Conservation (phyloP, 2,113 vertebrate species). For the Agapornis roseicollis region DNA sequence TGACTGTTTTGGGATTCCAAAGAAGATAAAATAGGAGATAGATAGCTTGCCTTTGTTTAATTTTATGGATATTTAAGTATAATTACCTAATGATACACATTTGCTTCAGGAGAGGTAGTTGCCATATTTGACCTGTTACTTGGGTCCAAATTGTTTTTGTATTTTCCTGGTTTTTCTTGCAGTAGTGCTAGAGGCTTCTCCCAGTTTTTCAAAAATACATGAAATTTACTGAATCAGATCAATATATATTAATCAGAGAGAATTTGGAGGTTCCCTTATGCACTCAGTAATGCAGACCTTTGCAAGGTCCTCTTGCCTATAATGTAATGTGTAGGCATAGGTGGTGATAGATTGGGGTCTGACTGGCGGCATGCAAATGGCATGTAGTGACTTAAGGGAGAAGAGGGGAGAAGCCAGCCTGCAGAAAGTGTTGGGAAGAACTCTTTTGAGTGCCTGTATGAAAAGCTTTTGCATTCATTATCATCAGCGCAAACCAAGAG, state of each 20-base stretch:
- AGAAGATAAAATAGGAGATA: neutral
- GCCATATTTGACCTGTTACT: neutral
- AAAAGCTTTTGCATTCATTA: neutral
- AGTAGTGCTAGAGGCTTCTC: neutral
- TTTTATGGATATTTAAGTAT: neutral
- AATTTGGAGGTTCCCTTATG: neutral
- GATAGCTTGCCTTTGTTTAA: neutral
- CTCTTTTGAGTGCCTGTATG: neutral
- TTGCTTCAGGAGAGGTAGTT: neutral
- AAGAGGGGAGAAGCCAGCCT: neutral
- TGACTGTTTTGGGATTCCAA: neutral
- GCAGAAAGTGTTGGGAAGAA: rapidly evolving
- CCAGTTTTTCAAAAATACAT: neutral
- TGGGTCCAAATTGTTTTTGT: neutral
- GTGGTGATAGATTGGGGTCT: neutral
- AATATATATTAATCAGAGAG: neutral
- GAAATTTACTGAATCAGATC: neutral
- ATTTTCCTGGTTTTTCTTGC: neutral
- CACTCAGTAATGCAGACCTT: neutral
- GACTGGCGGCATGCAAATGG: rapidly evolving
- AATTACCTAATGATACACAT: neutral
- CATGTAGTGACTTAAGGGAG: neutral
- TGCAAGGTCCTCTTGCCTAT: neutral
- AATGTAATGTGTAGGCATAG: rapidly evolving
- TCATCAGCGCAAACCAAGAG: neutral